phyloP scores from a whole-genome alignment of 2,888 invertebrate species.

The Congeria kusceri region DNA sequence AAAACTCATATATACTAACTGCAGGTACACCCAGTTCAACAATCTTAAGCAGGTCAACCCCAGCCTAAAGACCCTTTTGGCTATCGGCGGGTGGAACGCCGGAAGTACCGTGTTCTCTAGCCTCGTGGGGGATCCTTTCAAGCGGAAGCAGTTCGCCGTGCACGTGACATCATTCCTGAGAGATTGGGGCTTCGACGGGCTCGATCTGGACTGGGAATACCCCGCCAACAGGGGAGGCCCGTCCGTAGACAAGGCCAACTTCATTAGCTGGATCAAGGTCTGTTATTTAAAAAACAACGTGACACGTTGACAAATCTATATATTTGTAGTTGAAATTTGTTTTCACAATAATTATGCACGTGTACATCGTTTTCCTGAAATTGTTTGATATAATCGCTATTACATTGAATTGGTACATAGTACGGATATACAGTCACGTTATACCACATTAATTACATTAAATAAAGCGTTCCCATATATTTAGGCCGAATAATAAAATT shows the following conservation, averaged over 20 bases:
- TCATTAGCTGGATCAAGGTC: constrained; percentile 73
- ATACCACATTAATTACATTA: too few species aligned
- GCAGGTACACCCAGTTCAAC: constrained; percentile 74
- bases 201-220: constrained; percentile 83
- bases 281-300: too few species aligned
- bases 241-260: constrained; percentile 74
- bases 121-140: constrained; percentile 65
- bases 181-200: constrained; percentile 77
- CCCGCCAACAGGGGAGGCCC: constrained; percentile 78
- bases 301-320: too few species aligned
- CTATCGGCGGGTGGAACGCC: constrained; percentile 82
- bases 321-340: too few species aligned
- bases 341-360: too few species aligned
- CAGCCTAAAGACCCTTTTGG: constrained; percentile 76
- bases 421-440: too few species aligned
- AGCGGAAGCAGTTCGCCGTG: constrained; percentile 69
- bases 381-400: too few species aligned
- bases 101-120: constrained; percentile 74
- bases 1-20: too few species aligned
- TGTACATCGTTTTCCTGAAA: too few species aligned
- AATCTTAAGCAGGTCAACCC: constrained; percentile 74
- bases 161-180: constrained; percentile 71
- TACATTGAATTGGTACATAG: too few species aligned
- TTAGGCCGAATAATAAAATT: too few species aligned
- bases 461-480: too few species aligned